A percentile compares a stretch with the other conserved stretches of the same genome.
phyloP scores from a whole-genome alignment of 2,113 vertebrate species.

The Ptychochromis oligacanthus region DNA sequence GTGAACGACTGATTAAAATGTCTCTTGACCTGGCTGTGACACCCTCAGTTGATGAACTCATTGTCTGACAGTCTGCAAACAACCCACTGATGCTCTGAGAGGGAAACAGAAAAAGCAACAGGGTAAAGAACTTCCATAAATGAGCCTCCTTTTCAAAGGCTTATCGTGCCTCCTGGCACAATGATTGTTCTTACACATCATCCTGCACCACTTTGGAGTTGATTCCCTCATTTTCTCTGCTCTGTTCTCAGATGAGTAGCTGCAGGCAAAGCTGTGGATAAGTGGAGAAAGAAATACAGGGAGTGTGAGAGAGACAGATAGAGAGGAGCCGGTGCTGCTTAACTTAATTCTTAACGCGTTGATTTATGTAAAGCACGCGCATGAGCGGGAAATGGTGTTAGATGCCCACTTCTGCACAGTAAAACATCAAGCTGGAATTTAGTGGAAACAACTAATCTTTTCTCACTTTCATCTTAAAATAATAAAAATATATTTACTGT shows the following conservation, averaged over 20 bases:
- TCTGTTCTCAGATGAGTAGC: constrained; percentile 69
- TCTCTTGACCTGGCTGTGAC: constrained; percentile 65
- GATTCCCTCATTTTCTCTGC: constrained; percentile 66
- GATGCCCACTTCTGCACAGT: not conserved
- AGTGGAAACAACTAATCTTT: not conserved
- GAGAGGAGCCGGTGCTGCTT: constrained; percentile 36
- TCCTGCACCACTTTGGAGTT: constrained; percentile 62
- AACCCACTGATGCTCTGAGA: constrained; percentile 48
- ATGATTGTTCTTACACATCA: constrained; percentile 66
- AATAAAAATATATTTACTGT: rapidly evolving
- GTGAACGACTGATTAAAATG: constrained; percentile 59
- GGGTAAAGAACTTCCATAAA: constrained; percentile 59
- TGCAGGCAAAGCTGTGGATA: constrained; percentile 62
- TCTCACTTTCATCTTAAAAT: not conserved
- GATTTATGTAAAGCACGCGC: constrained; percentile 49
- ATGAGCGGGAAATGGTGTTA: not conserved
- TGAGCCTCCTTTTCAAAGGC: constrained; percentile 58
- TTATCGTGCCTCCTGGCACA: constrained; percentile 57
- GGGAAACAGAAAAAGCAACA: constrained; percentile 39
- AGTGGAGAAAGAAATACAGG: constrained; percentile 59
- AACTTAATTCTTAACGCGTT: constrained; percentile 33
- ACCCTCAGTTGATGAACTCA: constrained; percentile 33
- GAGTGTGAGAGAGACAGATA: constrained; percentile 39
- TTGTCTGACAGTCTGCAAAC: constrained; percentile 60
- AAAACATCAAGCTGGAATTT: constrained; percentile 5